Evolutionary conservation across 2,888 invertebrate genomes (phyloP).

Genomic region (Leptinotarsa rubiginosa): DNA sequence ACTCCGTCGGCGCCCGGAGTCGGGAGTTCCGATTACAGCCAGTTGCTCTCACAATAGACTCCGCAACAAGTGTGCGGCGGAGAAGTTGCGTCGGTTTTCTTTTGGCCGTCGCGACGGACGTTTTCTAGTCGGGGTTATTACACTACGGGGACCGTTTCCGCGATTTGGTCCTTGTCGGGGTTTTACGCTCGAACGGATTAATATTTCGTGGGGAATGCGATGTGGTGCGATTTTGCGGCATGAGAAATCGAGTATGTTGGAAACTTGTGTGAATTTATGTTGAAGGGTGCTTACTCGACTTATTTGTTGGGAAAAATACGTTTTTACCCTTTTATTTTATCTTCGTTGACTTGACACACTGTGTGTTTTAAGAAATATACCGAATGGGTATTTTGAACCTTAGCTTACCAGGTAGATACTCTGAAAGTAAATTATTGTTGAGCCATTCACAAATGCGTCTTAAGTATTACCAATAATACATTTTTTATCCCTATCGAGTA

Average conservation of each 20-base stretch:
- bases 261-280: background rate
- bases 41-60: conserved; percentile 32
- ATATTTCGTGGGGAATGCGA: conserved; percentile 22
- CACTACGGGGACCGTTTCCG: conserved; percentile 32
- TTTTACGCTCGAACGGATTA: conserved; percentile 25
- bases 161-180: conserved; percentile 16
- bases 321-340: too few species aligned
- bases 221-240: conserved; percentile 17
- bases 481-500: too few species aligned
- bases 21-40: conserved; percentile 16
- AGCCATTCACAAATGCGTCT: too few species aligned
- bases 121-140: conserved; percentile 31
- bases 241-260: background rate
- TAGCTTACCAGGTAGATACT: too few species aligned
- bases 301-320: too few species aligned
- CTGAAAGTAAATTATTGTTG: too few species aligned
- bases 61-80: conserved; percentile 34
- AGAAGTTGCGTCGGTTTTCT: background rate
- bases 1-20: conserved; percentile 27
- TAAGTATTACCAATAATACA: too few species aligned
- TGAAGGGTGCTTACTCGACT: background rate
- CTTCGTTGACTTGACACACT: too few species aligned
- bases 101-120: conserved; percentile 22
- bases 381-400: too few species aligned
- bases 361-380: too few species aligned